Base-by-base conservation (phyloP, 2,888 invertebrate genomes). In the Heterodera filipjevi region DNA sequence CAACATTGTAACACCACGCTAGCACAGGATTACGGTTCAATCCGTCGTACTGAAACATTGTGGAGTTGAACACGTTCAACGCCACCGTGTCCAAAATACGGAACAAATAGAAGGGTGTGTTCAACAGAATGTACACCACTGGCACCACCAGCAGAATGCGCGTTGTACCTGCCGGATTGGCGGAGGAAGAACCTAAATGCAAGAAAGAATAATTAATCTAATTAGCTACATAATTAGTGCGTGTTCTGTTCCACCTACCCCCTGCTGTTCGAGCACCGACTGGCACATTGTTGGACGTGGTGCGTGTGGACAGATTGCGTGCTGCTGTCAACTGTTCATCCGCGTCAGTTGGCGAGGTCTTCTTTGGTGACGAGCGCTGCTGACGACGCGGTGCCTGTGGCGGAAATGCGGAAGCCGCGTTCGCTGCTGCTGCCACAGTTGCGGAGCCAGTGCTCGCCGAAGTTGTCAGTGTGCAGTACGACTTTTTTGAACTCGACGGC, bases 141-240 rank as follows among this genome's bases (percentile, higher is more conserved):
- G 88, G 88, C 80, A 88, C 87, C 59, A 89, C 88, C 82, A 87
- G 83, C 49, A 88, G 84, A 71, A 88, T 87, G 30, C 86, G 77
- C 3, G 87, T 86, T 79, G 85, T 85, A 3, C 85, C 84, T 14
- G 83, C 82, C 33, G 84, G 35, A 19, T 80, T 59, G 10, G 53
- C 72, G 10, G 77, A 53, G 8, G 77, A 22, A n/a, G 75, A 33
- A 33, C 66, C 75, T 32, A 66, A 59, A 30, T n/a, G n/a, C n/a
- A n/a, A n/a, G n/a, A n/a, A n/a, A n/a, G n/a, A n/a, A n/a, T n/a
- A n/a, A n/a, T n/a, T n/a, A n/a, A n/a, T n/a, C n/a, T 68, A 39
- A 39, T 39, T 39, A 39, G 12, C 12, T 10, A 12, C 39, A 6
- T 46, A 33, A 33, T 35, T 33, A 73, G 22, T 35, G 1, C 22